Conservation (phyloP, 2,113 vertebrate species). For the Alectura lathami region DNA sequence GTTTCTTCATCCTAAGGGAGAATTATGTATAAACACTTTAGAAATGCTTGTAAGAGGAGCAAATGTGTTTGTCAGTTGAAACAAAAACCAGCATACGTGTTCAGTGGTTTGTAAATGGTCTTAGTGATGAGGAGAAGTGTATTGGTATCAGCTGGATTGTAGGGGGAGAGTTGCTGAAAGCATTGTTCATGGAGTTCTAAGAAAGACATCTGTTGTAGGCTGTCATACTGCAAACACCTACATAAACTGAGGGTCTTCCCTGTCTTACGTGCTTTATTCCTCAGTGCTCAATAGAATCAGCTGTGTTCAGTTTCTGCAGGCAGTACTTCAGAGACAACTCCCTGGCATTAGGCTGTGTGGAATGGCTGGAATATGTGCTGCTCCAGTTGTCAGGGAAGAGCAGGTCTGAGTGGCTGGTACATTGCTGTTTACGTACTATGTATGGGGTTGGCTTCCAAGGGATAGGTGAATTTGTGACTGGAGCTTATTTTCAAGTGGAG, state of each 20-base stretch:
- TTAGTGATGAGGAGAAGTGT: background rate
- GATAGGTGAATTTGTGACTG: background rate
- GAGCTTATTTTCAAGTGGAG: background rate
- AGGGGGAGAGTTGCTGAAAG: background rate
- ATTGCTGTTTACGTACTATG: background rate
- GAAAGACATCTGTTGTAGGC: background rate
- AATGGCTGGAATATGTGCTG: background rate
- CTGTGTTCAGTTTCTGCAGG: background rate
- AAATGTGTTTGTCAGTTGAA: background rate
- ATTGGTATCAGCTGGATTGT: background rate
- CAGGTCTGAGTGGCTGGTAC: background rate
- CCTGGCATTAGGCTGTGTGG: accelerated
- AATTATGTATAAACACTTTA: background rate
- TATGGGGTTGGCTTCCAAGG: background rate
- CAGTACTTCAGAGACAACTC: background rate
- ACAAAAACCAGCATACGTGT: background rate
- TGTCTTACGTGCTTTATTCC: background rate
- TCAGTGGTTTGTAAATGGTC: background rate
- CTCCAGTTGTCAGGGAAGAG: background rate
- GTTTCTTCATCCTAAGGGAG: background rate
- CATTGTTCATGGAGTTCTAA: background rate
- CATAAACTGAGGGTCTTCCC: background rate
- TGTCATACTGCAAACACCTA: no score
- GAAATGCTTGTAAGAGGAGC: background rate
- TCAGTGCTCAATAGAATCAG: background rate